Evolutionary conservation across 2,113 vertebrate genomes (phyloP).

Genomic region (Mixornis gularis): DNA sequence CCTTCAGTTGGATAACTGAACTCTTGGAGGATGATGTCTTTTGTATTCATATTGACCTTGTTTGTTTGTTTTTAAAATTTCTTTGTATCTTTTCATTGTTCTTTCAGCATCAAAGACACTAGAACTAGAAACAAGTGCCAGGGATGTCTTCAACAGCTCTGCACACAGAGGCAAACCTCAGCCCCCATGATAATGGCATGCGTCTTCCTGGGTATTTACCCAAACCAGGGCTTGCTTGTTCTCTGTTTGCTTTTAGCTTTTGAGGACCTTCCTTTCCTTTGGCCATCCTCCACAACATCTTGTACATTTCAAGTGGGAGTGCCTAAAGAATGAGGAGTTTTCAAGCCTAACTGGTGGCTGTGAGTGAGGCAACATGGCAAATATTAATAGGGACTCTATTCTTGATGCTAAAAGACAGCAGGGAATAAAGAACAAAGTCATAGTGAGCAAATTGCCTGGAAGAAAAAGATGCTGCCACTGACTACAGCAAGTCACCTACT

Average conservation of each 20-base stretch:
- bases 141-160: background rate
- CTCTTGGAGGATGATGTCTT: background rate
- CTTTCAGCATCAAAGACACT: background rate
- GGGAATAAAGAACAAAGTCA: constrained; percentile 26
- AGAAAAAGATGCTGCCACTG: background rate
- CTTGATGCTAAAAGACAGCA: background rate
- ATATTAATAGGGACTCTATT: background rate
- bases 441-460: background rate
- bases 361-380: background rate
- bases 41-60: background rate
- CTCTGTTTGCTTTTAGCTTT: background rate
- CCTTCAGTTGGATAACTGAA: background rate
- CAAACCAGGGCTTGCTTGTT: background rate
- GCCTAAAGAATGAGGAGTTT: background rate
- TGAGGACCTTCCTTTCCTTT: background rate
- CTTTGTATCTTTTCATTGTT: background rate
- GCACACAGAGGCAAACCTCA: background rate
- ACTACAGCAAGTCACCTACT: background rate
- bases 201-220: background rate
- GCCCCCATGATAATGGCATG: fast-evolving
- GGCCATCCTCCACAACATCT: background rate
- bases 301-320: background rate
- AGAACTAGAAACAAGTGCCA: background rate
- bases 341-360: background rate
- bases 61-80: background rate